Percentiles rank a stretch among this genome's conserved stretches.
phyloP scores from a whole-genome alignment of 2,113 vertebrate genomes.

The Semicossyphus pulcher region DNA sequence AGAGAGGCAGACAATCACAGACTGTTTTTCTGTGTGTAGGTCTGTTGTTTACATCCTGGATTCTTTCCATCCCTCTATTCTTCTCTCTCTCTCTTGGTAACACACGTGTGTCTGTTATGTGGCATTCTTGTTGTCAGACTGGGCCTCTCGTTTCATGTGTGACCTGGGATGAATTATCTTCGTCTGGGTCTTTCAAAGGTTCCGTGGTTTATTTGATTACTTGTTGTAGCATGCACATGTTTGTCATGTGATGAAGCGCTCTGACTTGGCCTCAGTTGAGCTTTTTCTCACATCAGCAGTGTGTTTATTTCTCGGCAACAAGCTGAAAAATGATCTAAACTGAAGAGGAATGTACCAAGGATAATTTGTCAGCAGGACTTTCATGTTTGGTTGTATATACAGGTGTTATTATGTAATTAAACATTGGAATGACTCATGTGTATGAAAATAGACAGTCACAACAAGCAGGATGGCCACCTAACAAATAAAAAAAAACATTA shows the following conservation, averaged over 20 bases:
- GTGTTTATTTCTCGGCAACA: neutral
- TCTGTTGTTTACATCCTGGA: constrained; percentile 42
- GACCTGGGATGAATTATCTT: neutral
- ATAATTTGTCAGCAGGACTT: neutral
- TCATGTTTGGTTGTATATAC: neutral
- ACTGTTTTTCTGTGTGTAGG: constrained; percentile 38
- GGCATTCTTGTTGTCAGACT: neutral
- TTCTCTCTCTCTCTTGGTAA: neutral
- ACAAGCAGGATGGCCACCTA: neutral
- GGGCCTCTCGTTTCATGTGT: neutral
- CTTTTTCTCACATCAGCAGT: neutral
- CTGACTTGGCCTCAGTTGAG: constrained; percentile 1
- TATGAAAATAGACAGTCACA: no score
- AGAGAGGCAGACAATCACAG: constrained; percentile 24
- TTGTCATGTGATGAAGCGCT: constrained; percentile 6
- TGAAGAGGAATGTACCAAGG: neutral
- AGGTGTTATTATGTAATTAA: neutral
- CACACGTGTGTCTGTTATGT: constrained; percentile 3
- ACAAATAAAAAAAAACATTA: neutral
- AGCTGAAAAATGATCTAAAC: neutral
- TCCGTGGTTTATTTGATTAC: neutral
- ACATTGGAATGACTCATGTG: neutral
- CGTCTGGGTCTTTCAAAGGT: neutral
- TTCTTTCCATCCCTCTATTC: neutral
- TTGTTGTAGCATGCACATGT: neutral